These are phyloP conservation scores for Noturus placidus DNA, from an alignment of 2,113 vertebrate genomes.

Conservation along the genomic window DNA sequence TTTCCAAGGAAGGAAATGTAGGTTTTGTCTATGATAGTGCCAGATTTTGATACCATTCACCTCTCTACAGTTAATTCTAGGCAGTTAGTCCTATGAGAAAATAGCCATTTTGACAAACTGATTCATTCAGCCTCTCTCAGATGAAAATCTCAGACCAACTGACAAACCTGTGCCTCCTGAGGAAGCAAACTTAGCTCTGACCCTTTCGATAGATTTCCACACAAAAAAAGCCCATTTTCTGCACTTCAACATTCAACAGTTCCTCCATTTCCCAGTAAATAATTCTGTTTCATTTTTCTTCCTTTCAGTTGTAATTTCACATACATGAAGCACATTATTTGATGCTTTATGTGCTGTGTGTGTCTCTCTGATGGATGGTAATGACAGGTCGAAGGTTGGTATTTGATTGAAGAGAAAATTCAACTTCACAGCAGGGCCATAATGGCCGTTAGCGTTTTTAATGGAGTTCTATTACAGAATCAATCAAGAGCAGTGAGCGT, in stretches of 20 bases:
- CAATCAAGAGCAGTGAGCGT: constrained; percentile 48
- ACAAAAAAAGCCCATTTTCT: neutral
- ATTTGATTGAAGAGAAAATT: constrained; percentile 57
- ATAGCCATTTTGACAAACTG: neutral
- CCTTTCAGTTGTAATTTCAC: neutral
- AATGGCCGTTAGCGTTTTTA: constrained; percentile 62
- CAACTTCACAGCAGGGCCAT: constrained; percentile 54
- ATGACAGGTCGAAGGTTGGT: constrained; percentile 50
- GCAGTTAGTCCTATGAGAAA: neutral
- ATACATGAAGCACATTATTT: constrained; percentile 9
- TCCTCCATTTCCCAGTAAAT: neutral
- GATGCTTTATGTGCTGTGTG: constrained; percentile 8
- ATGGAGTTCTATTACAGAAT: constrained; percentile 61
- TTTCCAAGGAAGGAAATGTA: neutral
- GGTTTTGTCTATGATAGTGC: neutral
- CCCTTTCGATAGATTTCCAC: neutral
- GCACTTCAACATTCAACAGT: neutral
- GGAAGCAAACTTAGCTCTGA: neutral
- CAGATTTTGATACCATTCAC: neutral
- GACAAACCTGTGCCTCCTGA: neutral
- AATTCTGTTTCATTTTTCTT: neutral
- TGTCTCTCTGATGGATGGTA: constrained; percentile 36
- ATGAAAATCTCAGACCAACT: neutral
- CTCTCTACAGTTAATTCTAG: too few relatives aligned
- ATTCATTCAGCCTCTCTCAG: neutral